Conservation (phyloP, 1,140 invertebrate genomes). For the Drosophila orosa region DNA sequence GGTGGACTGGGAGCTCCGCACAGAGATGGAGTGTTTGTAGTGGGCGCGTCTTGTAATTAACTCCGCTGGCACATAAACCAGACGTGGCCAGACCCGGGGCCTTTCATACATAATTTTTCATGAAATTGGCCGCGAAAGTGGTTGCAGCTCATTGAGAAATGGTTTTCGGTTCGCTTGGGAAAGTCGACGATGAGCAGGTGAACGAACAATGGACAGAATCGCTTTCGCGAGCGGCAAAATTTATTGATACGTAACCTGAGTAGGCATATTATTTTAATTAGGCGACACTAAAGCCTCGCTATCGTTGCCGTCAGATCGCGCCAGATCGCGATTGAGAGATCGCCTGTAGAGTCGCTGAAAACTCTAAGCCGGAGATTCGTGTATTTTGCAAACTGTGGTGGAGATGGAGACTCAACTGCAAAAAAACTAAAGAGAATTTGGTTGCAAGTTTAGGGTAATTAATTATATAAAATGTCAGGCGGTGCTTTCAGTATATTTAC, state of each 20-base stretch:
- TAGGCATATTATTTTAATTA: constrained; percentile 83
- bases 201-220: constrained; percentile 50
- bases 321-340: constrained; percentile 73
- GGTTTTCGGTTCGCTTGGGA: constrained; percentile 29
- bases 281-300: constrained; percentile 66
- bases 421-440: constrained; percentile 9
- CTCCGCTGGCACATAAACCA: constrained; percentile 67
- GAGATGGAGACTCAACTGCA: constrained; percentile 26
- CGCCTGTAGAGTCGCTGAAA: constrained; percentile 38
- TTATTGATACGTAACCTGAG: constrained; percentile 75
- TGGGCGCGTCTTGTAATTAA: constrained; percentile 78
- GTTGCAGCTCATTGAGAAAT: constrained; percentile 46
- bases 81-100: constrained; percentile 30
- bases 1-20: constrained; percentile 6
- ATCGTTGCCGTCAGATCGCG: constrained; percentile 72
- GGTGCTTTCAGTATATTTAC: too few relatives aligned
- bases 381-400: constrained; percentile 58
- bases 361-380: constrained; percentile 25
- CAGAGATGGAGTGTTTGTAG: constrained; percentile 48
- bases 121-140: constrained; percentile 70
- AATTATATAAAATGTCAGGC: neutral
- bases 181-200: constrained; percentile 50
- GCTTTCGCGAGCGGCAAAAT: constrained; percentile 43
- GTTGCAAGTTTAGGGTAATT: neutral
- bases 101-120: constrained; percentile 67